Percentiles rank a stretch among this genome's conserved stretches.
These are phyloP conservation scores for Natator depressus DNA, from an alignment of 2,113 vertebrate species.

Conservation along the genomic window DNA sequence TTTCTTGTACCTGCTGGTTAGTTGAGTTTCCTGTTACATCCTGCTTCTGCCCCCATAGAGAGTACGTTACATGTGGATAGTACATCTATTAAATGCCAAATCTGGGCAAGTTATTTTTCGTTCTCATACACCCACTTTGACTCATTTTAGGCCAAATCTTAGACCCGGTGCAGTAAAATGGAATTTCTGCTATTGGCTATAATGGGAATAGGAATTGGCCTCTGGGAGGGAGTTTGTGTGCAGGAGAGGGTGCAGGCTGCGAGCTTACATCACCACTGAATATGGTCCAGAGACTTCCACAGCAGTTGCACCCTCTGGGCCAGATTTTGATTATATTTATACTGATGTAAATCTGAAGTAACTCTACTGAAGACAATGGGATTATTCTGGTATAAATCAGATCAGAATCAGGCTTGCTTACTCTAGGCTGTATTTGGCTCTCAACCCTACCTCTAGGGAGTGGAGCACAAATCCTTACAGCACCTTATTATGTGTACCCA, in stretches of 20 bases:
- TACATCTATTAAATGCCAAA: not conserved
- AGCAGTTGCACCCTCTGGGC: not conserved
- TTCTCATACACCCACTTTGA: not conserved
- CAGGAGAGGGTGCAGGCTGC: too few species aligned
- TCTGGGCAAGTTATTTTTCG: not conserved
- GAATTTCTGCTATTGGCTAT: not conserved
- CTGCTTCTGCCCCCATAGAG: rapidly evolving
- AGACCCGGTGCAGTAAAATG: not conserved
- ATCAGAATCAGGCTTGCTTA: not conserved
- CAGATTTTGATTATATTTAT: not conserved
- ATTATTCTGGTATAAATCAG: not conserved
- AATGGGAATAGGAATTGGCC: not conserved
- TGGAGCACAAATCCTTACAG: slow-evolving; percentile 4
- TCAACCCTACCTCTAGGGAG: not conserved
- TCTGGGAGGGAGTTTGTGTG: too few species aligned
- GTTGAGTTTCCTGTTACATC: not conserved
- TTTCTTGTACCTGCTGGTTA: not conserved
- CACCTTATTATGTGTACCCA: not conserved
- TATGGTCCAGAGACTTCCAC: not conserved
- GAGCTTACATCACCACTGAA: not conserved
- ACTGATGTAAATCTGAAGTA: not conserved
- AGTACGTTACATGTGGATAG: not conserved
- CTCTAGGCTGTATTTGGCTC: not conserved
- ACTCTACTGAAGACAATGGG: slow-evolving; percentile 13
- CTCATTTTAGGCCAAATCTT: not conserved